Conservation (phyloP, 2,113 vertebrate species). For the Pseudonaja textilis region DNA sequence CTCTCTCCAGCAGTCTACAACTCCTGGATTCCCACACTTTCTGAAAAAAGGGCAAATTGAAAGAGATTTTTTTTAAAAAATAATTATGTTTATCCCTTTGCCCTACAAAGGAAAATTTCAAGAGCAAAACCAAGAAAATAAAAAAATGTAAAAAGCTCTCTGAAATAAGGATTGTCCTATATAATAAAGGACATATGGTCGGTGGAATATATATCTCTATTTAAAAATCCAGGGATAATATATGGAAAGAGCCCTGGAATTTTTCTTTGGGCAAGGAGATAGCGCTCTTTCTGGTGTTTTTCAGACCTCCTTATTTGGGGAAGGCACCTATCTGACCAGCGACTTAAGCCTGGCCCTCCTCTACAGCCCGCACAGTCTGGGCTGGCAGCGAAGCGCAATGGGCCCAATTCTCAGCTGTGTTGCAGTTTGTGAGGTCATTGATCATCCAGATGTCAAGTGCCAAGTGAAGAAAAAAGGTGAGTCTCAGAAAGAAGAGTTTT, state of each 20-base stretch:
- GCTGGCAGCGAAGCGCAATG: constrained; percentile 84
- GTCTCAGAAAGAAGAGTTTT: neutral
- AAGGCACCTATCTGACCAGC: constrained; percentile 97
- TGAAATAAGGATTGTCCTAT: neutral
- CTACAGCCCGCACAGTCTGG: constrained; percentile 89
- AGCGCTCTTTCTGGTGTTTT: constrained; percentile 22
- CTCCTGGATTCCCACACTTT: no score
- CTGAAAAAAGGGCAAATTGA: neutral
- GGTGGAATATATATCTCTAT: neutral
- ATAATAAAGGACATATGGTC: neutral
- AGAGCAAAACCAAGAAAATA: neutral
- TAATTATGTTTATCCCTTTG: no score
- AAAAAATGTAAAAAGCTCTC: neutral
- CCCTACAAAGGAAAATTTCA: neutral
- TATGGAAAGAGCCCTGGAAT: neutral
- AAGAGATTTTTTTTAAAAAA: neutral
- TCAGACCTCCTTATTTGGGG: constrained; percentile 94
- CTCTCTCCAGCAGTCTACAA: no score
- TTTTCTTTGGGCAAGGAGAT: neutral
- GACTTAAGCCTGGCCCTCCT: constrained; percentile 96
- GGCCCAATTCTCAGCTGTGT: constrained; percentile 92
- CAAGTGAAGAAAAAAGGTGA: constrained; percentile 93
- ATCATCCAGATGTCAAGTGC: constrained; percentile 97
- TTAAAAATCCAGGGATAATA: neutral
- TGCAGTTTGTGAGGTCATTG: constrained; percentile 94